A percentile compares a stretch with the other conserved stretches of the same genome.
Conservation (phyloP, 2,888 invertebrate genomes). For the Cenopis cana region DNA sequence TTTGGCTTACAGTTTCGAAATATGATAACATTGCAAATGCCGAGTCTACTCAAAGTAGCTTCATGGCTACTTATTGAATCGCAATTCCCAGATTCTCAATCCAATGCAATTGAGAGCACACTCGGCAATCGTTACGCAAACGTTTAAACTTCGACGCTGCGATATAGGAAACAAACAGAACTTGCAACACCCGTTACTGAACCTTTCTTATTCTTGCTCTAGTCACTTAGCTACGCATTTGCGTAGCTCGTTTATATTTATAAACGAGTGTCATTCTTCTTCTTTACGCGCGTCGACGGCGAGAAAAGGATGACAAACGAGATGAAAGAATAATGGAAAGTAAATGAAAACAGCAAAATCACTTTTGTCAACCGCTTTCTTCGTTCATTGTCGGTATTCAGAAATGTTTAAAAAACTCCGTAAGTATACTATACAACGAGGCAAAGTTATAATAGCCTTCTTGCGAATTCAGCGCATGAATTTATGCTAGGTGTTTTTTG, state of each 20-base stretch:
- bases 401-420: conserved; percentile 61
- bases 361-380: conserved; percentile 77
- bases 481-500: conserved; percentile 47
- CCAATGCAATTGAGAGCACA: conserved; percentile 35
- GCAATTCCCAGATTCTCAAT: conserved; percentile 11
- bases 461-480: conserved; percentile 58
- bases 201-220: conserved; percentile 68
- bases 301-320: conserved; percentile 82
- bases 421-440: conserved; percentile 57
- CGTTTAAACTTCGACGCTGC: conserved; percentile 37
- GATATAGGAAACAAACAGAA: conserved; percentile 55
- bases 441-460: conserved; percentile 57
- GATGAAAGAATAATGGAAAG: conserved; percentile 81
- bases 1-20: too few species aligned
- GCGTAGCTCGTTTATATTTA: too few species aligned
- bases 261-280: conserved; percentile 78
- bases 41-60: conserved; percentile 4
- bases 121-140: conserved; percentile 32
- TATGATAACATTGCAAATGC: background rate
- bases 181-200: conserved; percentile 61
- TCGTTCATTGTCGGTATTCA: conserved; percentile 66
- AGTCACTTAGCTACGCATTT: conserved; percentile 77
- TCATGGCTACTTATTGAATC: conserved; percentile 35
- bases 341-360: conserved; percentile 82
- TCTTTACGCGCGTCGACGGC: conserved; percentile 72